phyloP scores from a whole-genome alignment of 2,113 vertebrate genomes.

The Protobothrops mucrosquamatus region DNA sequence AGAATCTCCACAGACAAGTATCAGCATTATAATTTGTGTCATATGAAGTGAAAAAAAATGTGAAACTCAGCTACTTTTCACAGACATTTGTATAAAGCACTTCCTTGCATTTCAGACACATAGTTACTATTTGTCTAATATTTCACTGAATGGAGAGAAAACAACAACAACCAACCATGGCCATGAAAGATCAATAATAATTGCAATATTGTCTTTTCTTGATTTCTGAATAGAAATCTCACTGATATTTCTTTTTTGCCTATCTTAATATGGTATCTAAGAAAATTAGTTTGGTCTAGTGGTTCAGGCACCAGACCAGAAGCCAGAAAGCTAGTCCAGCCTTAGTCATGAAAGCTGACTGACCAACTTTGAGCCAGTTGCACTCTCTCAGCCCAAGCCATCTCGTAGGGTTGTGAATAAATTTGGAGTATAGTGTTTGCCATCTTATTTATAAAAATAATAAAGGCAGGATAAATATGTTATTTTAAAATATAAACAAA shows the following conservation, averaged over 20 bases:
- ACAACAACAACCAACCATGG: background rate
- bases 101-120: background rate
- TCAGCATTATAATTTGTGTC: background rate
- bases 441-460: background rate
- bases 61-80: background rate
- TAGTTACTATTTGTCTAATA: background rate
- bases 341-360: background rate
- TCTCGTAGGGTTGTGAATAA: background rate
- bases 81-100: background rate
- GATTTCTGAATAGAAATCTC: background rate
- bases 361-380: background rate
- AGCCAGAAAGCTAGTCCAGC: background rate
- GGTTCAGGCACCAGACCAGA: background rate
- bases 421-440: background rate
- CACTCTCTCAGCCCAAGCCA: background rate
- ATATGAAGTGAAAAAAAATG: background rate
- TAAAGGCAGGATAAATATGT: background rate
- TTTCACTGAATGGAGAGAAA: background rate
- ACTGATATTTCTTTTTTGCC: background rate
- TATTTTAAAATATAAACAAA: background rate
- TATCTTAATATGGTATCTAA: background rate
- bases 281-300: background rate
- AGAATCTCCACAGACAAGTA: background rate
- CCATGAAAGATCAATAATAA: background rate
- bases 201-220: background rate